Evolutionary conservation across 2,888 invertebrate genomes (phyloP).

Genomic region (Mactromeris polynyma): DNA sequence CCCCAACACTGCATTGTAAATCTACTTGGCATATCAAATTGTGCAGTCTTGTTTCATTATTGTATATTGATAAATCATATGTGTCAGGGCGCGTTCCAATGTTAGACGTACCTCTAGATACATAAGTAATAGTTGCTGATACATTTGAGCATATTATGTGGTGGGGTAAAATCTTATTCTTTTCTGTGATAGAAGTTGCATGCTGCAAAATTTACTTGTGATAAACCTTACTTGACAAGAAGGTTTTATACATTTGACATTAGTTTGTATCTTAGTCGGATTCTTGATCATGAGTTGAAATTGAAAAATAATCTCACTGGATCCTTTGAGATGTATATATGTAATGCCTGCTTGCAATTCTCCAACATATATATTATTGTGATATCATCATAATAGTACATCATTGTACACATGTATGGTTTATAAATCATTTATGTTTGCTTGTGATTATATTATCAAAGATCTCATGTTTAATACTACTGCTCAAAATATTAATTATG

Average conservation of each 20-base stretch:
- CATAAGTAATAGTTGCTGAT: too few relatives aligned
- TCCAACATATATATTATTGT: too few relatives aligned
- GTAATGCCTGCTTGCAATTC: background rate
- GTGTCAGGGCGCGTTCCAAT: background rate
- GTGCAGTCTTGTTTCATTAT: background rate
- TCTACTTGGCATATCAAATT: conserved; percentile 7
- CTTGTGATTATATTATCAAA: too few relatives aligned
- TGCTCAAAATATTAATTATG: too few relatives aligned
- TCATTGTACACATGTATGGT: too few relatives aligned
- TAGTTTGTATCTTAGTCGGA: background rate
- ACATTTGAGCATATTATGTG: background rate
- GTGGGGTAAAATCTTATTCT: background rate
- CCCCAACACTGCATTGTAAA: too few relatives aligned
- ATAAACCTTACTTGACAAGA: background rate
- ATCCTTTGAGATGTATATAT: background rate
- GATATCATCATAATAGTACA: too few relatives aligned
- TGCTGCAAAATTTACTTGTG: background rate
- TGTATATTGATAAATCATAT: background rate
- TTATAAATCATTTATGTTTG: too few relatives aligned
- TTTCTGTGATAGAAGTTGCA: background rate
- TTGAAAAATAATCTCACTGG: background rate
- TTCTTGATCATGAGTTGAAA: background rate
- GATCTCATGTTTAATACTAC: too few relatives aligned
- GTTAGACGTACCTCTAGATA: background rate
- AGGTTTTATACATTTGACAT: background rate